Evolutionary conservation across 2,888 invertebrate genomes (phyloP).

Genomic region (Ornithoptera priamus): DNA sequence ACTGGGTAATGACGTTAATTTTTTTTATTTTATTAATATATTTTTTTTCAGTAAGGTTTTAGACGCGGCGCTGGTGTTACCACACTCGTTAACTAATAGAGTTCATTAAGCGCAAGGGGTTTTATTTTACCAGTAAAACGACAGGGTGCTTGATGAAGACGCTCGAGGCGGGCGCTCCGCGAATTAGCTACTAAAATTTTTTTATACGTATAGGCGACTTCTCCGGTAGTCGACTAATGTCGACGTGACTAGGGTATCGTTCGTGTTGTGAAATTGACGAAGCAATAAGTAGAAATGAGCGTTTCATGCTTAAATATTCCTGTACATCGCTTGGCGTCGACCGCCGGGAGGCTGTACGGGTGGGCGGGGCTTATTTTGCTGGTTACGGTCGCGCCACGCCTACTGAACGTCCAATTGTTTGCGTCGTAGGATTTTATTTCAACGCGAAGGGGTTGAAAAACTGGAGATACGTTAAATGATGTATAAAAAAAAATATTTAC

Average conservation of each 20-base stretch:
- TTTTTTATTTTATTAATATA: too few species aligned
- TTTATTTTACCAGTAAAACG: not conserved
- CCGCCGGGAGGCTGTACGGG: not conserved
- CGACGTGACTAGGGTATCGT: too few species aligned
- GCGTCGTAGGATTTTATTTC: not conserved
- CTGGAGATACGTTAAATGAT: too few species aligned
- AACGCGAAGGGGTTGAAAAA: too few species aligned
- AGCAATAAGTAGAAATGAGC: constrained; percentile 5
- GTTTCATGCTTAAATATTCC: not conserved
- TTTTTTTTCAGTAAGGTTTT: too few species aligned
- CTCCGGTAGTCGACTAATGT: too few species aligned
- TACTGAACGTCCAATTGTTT: constrained; percentile 5
- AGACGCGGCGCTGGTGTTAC: too few species aligned
- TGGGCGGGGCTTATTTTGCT: not conserved
- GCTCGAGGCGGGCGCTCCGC: constrained; percentile 31
- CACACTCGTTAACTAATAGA: too few species aligned
- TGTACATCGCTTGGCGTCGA: constrained; percentile 2
- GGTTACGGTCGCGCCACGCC: not conserved
- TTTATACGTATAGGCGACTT: constrained; percentile 15
- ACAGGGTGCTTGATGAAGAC: constrained; percentile 32
- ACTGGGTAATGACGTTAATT: too few species aligned
- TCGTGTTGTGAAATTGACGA: constrained; percentile 21
- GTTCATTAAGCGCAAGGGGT: not conserved
- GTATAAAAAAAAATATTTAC: too few species aligned
- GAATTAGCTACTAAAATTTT: constrained; percentile 28